A percentile compares a stretch with the other conserved stretches of the same genome.
Conservation (phyloP, 2,888 invertebrate species). For the Arrhopalites spinosus region DNA sequence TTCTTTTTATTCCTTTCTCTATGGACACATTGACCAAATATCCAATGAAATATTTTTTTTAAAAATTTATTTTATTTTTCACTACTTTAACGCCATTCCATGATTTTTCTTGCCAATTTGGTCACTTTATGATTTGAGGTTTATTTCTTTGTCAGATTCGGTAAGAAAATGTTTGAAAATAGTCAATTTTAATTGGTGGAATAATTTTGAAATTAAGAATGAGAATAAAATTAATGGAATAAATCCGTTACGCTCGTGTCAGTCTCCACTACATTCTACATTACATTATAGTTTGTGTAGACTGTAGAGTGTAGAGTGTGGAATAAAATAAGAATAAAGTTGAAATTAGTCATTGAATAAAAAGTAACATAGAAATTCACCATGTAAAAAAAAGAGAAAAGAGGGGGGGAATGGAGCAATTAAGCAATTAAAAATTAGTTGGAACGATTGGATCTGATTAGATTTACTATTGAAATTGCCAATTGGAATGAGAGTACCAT, state of each 20-base stretch:
- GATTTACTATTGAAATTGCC: too few species aligned
- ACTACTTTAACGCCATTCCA: not conserved
- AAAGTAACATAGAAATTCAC: not conserved
- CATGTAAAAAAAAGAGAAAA: not conserved
- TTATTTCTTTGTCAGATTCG: too few species aligned
- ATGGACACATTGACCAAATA: not conserved
- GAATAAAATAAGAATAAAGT: not conserved
- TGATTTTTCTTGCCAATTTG: too few species aligned
- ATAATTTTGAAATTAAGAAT: too few species aligned
- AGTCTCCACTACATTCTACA: too few species aligned
- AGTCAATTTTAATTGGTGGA: too few species aligned
- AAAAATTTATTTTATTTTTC: too few species aligned
- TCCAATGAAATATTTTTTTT: not conserved
- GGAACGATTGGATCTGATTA: constrained; percentile 29
- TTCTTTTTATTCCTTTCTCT: constrained; percentile 32
- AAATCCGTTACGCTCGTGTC: too few species aligned
- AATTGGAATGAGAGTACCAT: too few species aligned
- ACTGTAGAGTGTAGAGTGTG: not conserved
- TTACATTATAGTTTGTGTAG: not conserved
- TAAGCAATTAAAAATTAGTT: constrained; percentile 39
- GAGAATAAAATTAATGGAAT: not conserved
- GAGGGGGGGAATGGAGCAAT: constrained; percentile 17
- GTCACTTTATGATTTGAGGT: too few species aligned
- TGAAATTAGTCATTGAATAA: not conserved
- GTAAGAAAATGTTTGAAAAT: too few species aligned